Evolutionary conservation across 2,888 invertebrate genomes (phyloP), one percentile per base, ranked within the genome.

Genomic region (Lampropteryx suffumata): DNA sequence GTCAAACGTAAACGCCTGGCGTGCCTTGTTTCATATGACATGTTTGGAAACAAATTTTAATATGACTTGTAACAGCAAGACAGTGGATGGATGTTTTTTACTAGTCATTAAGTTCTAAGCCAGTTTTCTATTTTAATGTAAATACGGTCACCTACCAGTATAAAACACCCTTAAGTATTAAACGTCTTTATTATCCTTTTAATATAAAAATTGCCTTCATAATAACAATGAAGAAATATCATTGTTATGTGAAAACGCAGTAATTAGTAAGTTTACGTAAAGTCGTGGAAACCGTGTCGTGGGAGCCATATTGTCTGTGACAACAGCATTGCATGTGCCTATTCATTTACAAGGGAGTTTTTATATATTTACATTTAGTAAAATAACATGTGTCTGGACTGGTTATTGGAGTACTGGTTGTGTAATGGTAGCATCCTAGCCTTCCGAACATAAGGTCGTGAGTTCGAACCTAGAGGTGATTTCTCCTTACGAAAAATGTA

Each of bases 271-370:
- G 57, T 87, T 88, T 87, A 84, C 86, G 86, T 83, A 85, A 87
- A 85, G 57, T 65, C 80, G 73, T 88, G 89, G 84, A 84, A 90
- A 88, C 80, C 65, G 65, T 88, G 86, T 62, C 89, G 89, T 89
- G 89, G 75, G 88, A 88, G 71, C 50, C 65, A 71, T 76, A 84
- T 86, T 87, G 84, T 86, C 64, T 72, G 52, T 54, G 64, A 43
- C 55, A 42, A 40, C 24, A 36, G 36, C 51, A 50, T 61, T 58
- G 50, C 49, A 52, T 37, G 46, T 54, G 33, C 41, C 51, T 57
- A 41, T 40, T 58, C 49, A 55, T 62, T 54, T 50, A 55, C 24
- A 24, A 8, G 7, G 24, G 10, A 29, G 28, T 48, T 36, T 26
- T 13, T 26, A n/a, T n/a, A n/a, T n/a, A n/a, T n/a, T n/a, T n/a